Conservation (phyloP, 2,888 invertebrate genomes). For the Parthenolecanium corni region DNA sequence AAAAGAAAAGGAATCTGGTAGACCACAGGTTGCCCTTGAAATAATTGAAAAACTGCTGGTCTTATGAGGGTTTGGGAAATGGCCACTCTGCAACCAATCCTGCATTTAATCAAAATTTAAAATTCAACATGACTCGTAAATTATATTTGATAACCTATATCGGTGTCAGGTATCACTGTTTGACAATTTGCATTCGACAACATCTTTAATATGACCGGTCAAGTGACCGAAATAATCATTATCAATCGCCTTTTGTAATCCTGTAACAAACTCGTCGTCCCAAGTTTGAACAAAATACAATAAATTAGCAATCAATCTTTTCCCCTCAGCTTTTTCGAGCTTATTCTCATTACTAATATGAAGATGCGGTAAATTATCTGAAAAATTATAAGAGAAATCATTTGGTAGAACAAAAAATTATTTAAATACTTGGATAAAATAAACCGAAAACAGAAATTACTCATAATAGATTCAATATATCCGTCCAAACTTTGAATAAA, state of each 20-base stretch:
- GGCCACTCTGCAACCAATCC: no score
- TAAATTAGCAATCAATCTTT: conserved; percentile 29
- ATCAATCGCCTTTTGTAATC: conserved; percentile 11
- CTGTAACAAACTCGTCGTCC: conserved; percentile 16
- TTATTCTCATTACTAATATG: conserved; percentile 26
- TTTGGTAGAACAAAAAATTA: no score
- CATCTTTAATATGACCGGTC: conserved; percentile 5
- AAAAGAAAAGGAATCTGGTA: no score
- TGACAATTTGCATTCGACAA: conserved; percentile 7
- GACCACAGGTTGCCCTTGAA: no score
- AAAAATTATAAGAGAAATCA: neutral
- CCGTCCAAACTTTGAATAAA: conserved; percentile 28
- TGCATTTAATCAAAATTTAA: no score
- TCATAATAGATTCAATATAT: conserved; percentile 39
- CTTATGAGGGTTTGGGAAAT: no score
- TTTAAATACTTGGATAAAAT: no score
- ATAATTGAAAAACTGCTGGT: no score
- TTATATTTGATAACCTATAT: no score
- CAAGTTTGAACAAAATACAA: conserved; percentile 29
- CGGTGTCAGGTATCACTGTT: no score
- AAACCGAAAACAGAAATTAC: no score
- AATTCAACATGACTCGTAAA: no score
- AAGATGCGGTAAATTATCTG: conserved; percentile 29
- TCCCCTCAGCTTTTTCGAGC: conserved; percentile 28
- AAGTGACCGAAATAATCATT: conserved; percentile 9